These are phyloP conservation scores for Pipistrellus kuhlii DNA, from an alignment of 2,797 vertebrate genomes.

Conservation along the genomic window DNA sequence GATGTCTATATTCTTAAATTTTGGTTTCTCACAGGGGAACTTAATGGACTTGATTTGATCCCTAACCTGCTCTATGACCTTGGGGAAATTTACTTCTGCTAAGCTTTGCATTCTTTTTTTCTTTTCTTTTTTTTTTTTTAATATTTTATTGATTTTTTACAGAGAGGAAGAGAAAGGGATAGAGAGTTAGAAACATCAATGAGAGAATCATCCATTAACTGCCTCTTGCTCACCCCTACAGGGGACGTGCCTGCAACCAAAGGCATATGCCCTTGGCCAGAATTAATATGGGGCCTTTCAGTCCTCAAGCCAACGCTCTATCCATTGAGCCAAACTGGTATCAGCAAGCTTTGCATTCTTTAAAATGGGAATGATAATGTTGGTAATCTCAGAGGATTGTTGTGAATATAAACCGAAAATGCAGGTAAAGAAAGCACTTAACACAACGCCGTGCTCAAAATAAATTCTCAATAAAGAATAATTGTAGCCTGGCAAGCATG, in stretches of 20 bases:
- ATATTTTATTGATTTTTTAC: no score
- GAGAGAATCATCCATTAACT: no score
- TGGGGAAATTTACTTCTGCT: background rate
- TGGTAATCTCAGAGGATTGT: background rate
- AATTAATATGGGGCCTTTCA: no score
- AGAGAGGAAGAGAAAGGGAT: no score
- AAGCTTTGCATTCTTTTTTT: slow-evolving; percentile 1
- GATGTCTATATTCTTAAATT: slow-evolving; percentile 36
- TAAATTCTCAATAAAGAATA: slow-evolving; percentile 8
- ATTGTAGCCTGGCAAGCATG: no score
- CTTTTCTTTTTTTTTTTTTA: background rate
- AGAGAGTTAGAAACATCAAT: no score
- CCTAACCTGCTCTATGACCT: background rate
- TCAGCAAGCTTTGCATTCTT: no score
- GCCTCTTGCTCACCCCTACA: no score
- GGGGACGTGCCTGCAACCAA: no score
- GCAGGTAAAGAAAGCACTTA: background rate
- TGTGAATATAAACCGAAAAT: slow-evolving; percentile 33
- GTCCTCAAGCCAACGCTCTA: no score
- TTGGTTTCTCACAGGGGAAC: slow-evolving; percentile 29
- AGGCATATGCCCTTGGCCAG: no score
- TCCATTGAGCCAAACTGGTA: no score
- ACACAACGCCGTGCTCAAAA: background rate
- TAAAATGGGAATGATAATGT: slow-evolving; percentile 40
- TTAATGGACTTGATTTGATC: slow-evolving; percentile 31